phyloP scores from a whole-genome alignment of 2,113 vertebrate species.

The Pimephales promelas region DNA sequence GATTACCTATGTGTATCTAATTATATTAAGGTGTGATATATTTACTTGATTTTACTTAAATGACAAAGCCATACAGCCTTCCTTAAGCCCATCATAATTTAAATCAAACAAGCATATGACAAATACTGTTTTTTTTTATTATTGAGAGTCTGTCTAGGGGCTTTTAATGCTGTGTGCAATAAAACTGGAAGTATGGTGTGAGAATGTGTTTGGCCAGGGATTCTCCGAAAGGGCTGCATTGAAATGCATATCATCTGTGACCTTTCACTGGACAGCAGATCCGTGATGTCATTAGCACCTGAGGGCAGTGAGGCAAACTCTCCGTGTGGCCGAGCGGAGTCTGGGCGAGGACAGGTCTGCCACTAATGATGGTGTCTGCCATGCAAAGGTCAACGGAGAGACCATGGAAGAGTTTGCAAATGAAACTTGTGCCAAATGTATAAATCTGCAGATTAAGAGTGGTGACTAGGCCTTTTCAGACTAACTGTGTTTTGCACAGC shows the following conservation, averaged over 20 bases:
- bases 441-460: neutral
- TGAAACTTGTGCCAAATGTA: conserved; percentile 18
- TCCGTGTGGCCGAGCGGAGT: conserved; percentile 34
- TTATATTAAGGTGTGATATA: conserved; percentile 38
- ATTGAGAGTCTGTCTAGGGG: neutral
- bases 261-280: conserved; percentile 57
- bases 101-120: conserved; percentile 38
- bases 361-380: conserved; percentile 32
- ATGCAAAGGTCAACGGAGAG: conserved; percentile 27
- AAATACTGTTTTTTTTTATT: conserved; percentile 30
- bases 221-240: conserved; percentile 57
- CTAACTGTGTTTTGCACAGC: neutral
- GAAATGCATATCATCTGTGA: conserved; percentile 57
- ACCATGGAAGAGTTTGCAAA: neutral
- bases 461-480: neutral
- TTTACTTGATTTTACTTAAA: conserved; percentile 29
- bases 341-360: conserved; percentile 41
- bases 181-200: neutral
- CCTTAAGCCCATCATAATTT: conserved; percentile 29
- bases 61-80: conserved; percentile 39
- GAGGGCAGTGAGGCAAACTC: conserved; percentile 8
- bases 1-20: conserved; percentile 49
- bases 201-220: conserved; percentile 31
- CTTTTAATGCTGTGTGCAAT: conserved; percentile 2
- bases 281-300: conserved; percentile 58